Base-by-base conservation (phyloP, 92 coral and sea anemone genomes). In the Epizoanthus rinbou region DNA sequence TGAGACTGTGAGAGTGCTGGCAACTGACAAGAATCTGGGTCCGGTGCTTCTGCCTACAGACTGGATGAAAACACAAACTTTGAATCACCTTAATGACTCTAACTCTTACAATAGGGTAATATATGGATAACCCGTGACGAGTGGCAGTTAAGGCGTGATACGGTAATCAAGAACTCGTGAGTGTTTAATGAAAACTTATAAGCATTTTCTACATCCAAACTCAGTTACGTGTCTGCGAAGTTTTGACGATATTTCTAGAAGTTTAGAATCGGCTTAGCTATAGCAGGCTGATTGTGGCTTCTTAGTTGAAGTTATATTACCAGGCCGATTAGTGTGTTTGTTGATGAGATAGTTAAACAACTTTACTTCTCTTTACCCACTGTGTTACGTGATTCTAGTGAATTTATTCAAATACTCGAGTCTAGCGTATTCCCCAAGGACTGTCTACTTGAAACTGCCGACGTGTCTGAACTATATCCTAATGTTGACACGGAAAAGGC, bases 11-110 rank as follows among this genome's bases (percentile, higher is more conserved):
- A 73, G 64, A 22, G 79, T 73, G n/a, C 79, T 71, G 16, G 76
- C 57, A 17, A 71, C 76, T 4, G 76, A 41, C 33, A 71, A 71
- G 41, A 41, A 71, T 22, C 63, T 73, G 4, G 21, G 79, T 18
- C 60, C 62, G 21, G 79, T 62, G 9, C 57, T 39, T 16, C 57
- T 70, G 41, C 57, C 47, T 15, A 70, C 75, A n/a, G 75, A 45
- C 57, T 69, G 79, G 79, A 62, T 73, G 17, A 73, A 73, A 73
- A 16, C 79, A 19, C 57, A 73, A 21, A 73, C 79, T n/a, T 18
- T 50, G 9, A 50, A 19, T 21, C 37, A 73, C 79, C 37, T 73
- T 50, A 50, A 73, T 73, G 79, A 73, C 79, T 35, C 63, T 73
- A 73, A 41, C 15, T 73, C 79, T 22, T 73, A 52, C 53, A 16